Evolutionary conservation across 2,888 invertebrate species (phyloP).

Genomic region (Kryphioiulus occultus): DNA sequence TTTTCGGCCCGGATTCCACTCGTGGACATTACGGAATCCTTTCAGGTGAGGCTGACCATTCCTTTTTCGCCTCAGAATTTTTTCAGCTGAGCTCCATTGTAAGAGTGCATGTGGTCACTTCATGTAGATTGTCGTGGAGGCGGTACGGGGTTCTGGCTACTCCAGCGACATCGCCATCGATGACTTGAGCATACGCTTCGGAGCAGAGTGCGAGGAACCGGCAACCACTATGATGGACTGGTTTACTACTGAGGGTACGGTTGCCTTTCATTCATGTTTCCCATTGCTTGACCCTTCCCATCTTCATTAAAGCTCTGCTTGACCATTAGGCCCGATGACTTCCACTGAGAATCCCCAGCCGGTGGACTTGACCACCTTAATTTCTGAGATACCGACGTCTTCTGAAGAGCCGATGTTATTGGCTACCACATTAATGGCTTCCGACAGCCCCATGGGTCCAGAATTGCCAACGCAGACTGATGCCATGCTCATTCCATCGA

Average conservation of each 20-base stretch:
- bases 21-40: conserved; percentile 64
- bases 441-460: neutral
- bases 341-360: conserved; percentile 1
- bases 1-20: conserved; percentile 66
- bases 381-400: neutral
- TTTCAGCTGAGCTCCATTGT: neutral
- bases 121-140: conserved; percentile 83
- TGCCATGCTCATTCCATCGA: neutral
- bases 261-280: neutral
- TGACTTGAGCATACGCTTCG: conserved; percentile 74
- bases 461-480: neutral
- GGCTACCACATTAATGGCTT: neutral
- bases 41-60: conserved; percentile 66
- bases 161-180: conserved; percentile 83
- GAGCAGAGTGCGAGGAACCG: conserved; percentile 66
- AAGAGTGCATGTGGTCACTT: neutral
- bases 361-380: neutral
- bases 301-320: neutral
- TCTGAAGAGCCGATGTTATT: neutral
- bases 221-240: neutral
- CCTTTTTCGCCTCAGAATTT: neutral
- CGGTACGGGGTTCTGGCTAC: conserved; percentile 71
- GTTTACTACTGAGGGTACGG: neutral
- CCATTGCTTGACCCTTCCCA: neutral
- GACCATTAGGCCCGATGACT: neutral